A percentile compares a stretch with the other conserved stretches of the same genome.
These are phyloP conservation scores for Trissolcus japonicus DNA, from an alignment of 2,888 invertebrate species.

Conservation along the genomic window DNA sequence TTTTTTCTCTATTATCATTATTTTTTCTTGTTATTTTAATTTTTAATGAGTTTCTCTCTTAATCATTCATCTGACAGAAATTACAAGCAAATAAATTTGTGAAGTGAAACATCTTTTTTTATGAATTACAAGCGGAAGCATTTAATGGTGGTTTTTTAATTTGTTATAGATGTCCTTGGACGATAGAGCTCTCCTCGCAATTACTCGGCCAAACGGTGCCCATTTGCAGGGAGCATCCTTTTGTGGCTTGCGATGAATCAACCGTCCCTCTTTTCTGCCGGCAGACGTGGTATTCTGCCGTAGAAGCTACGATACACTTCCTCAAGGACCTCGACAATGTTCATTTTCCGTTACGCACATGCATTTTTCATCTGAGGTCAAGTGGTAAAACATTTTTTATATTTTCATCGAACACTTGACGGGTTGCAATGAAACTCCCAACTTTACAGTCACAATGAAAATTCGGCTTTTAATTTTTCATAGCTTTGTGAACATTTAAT, in stretches of 20 bases:
- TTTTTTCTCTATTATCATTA: neutral
- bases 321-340: constrained; percentile 28
- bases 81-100: neutral
- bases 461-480: no score
- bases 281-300: constrained; percentile 4
- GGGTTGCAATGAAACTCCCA: no score
- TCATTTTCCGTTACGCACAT: constrained; percentile 27
- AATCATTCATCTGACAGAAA: no score
- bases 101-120: neutral
- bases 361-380: constrained; percentile 38
- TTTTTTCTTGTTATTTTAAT: no score
- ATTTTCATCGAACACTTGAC: neutral
- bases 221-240: constrained; percentile 29
- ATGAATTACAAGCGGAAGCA: no score
- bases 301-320: constrained; percentile 13
- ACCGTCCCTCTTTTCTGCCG: constrained; percentile 4
- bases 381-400: constrained; percentile 26
- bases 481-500: no score
- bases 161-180: constrained; percentile 34
- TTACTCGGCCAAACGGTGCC: constrained; percentile 24
- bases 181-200: neutral
- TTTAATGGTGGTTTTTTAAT: constrained; percentile 9
- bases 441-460: no score
- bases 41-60: no score
- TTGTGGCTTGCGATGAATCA: constrained; percentile 35